A percentile compares a stretch with the other conserved stretches of the same genome.
These are phyloP conservation scores for Butorides virescens DNA, from an alignment of 2,113 vertebrate genomes.

Conservation along the genomic window DNA sequence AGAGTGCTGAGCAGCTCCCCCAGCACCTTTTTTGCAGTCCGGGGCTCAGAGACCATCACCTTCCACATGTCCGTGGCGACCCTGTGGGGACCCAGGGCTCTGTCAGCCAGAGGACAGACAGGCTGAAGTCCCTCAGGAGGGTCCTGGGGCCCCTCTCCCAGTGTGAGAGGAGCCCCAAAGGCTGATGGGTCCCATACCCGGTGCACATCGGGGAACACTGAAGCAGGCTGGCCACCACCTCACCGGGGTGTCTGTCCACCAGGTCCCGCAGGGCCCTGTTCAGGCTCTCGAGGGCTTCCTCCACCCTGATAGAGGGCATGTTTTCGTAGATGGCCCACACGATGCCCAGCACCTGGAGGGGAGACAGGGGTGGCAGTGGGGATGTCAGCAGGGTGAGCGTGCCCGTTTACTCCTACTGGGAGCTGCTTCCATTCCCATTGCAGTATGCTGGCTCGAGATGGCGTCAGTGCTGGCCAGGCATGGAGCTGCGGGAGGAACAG, in stretches of 20 bases:
- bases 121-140: neutral
- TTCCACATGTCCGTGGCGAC: neutral
- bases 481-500: fast-evolving
- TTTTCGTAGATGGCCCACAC: neutral
- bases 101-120: neutral
- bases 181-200: neutral
- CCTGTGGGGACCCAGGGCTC: neutral
- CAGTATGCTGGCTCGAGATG: fast-evolving
- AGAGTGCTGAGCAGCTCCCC: neutral
- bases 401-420: neutral
- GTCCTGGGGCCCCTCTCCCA: neutral
- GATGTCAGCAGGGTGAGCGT: fast-evolving
- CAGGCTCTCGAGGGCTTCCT: neutral
- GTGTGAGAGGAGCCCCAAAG: neutral
- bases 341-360: neutral
- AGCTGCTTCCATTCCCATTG: neutral
- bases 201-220: neutral
- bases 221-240: neutral
- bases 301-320: fast-evolving
- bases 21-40: neutral
- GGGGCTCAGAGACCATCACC: neutral
- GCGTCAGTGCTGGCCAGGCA: neutral
- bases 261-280: neutral
- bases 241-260: fast-evolving
- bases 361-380: neutral